phyloP scores from a whole-genome alignment of 1,140 invertebrate species.

The Drosophila ananassae region DNA sequence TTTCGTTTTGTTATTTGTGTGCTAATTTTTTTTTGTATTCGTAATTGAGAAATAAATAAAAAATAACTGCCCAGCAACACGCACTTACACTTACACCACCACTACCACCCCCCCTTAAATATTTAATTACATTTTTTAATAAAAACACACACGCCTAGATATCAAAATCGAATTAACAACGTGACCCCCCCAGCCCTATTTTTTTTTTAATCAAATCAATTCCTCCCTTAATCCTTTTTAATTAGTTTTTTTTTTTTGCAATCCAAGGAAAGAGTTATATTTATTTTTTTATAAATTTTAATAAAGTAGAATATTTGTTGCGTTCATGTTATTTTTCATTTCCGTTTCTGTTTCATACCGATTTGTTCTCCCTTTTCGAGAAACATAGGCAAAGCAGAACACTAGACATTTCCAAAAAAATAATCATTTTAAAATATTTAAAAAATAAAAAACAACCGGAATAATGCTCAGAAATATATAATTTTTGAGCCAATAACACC shows the following conservation, averaged over 20 bases:
- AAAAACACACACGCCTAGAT: neutral
- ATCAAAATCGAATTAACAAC: conserved; percentile 5
- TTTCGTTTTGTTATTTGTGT: conserved; percentile 67
- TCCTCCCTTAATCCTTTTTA: conserved; percentile 1
- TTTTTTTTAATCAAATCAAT: neutral
- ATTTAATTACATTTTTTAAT: neutral
- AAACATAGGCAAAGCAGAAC: conserved; percentile 1
- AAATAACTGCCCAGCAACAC: conserved; percentile 31
- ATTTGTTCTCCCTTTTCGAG: neutral
- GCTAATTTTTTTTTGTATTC: conserved; percentile 75
- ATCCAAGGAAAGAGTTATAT: neutral
- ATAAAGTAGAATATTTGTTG: no score
- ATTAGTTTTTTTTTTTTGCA: neutral
- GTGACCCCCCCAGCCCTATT: neutral
- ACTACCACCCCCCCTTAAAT: neutral
- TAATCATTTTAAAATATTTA: neutral
- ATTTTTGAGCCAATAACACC: conserved; percentile 26
- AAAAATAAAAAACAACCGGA: conserved; percentile 4
- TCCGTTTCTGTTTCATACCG: conserved; percentile 11
- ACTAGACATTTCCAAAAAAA: conserved; percentile 20
- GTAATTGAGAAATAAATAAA: conserved; percentile 47
- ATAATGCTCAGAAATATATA: conserved; percentile 4
- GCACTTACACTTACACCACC: conserved; percentile 25
- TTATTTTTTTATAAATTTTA: neutral
- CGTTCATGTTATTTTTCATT: neutral